Conservation (phyloP, 2,888 invertebrate species). For the Minunthozetes semirufus region DNA sequence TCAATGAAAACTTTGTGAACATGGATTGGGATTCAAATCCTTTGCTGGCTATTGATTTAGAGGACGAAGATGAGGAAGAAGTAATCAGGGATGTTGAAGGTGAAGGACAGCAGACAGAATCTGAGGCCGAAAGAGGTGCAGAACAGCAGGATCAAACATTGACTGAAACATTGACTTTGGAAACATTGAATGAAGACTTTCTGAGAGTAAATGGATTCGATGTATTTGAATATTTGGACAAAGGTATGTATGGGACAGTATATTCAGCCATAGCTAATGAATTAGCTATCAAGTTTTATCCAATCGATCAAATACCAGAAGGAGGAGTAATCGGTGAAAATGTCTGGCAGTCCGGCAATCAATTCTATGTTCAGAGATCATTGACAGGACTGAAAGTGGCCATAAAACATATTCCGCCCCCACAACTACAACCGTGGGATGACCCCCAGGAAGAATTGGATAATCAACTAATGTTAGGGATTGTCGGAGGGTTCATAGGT, state of each 20-base stretch:
- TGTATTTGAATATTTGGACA: background rate
- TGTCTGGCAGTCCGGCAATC: background rate
- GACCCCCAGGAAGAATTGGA: background rate
- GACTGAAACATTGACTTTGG: no score
- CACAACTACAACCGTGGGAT: background rate
- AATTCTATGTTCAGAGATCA: background rate
- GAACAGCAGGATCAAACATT: no score
- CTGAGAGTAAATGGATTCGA: background rate
- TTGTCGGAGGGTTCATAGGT: background rate
- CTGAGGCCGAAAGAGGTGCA: no score
- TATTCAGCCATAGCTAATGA: background rate
- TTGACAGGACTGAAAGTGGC: background rate
- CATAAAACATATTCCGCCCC: background rate
- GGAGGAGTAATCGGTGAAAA: background rate
- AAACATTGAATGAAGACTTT: background rate
- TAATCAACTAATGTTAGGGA: background rate
- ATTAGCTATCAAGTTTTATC: background rate
- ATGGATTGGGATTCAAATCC: no score
- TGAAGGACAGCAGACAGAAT: no score
- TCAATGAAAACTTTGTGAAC: no score
- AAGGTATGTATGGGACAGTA: background rate
- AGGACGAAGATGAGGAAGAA: no score
- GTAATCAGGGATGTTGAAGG: no score
- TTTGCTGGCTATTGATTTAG: no score
- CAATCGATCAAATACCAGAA: background rate